Evolutionary conservation across 2,888 invertebrate genomes (phyloP), one percentile per base, ranked within the genome.

Genomic region (Drosophila anomalata): DNA sequence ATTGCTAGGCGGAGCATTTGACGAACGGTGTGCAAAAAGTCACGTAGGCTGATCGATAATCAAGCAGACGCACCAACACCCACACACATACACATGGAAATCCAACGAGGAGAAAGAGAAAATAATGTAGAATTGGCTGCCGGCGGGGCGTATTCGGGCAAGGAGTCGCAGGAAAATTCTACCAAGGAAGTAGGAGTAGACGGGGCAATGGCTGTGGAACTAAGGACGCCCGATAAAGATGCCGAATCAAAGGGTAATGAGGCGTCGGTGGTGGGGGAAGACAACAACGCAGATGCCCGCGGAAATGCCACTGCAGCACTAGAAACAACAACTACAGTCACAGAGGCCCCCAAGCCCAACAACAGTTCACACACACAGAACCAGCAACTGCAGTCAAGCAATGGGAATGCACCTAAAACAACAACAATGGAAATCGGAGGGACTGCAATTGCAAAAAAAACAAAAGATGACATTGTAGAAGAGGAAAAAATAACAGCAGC

Each of bases 51-150:
- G 60, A 61, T 78, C 78, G 77, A 60, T 60, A 58, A 74, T 74
- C 79, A 54, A 81, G 79, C 84, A 77, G 81, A 79, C 84, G 74
- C 75, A 82, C 74, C 74, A 67, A 66, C 76, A 69, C 66, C 71
- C 39, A 69, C 58, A 74, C 60, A 12, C 57, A 62, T 46, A 56
- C 46, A 77, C 75, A 80, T 78, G 86, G 86, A 80, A 73, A 80
- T 66, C 67, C 74, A 80, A 83, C 65, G 73, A 54, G 75, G 50
- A 56, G 69, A 42, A 54, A 66, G 58, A 72, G 72, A 83, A 78
- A 86, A 83, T 77, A 78, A 73, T 53, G 75, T 68, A 75, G 59
- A 71, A 68, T 68, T 75, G 53, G 65, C 46, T 51, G 53, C 60
- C 26, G 52, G 61, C 50, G 57, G 57, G 50, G 39, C 53, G 39